Conservation (phyloP, 2,113 vertebrate genomes). For the Pampusana beccarii region DNA sequence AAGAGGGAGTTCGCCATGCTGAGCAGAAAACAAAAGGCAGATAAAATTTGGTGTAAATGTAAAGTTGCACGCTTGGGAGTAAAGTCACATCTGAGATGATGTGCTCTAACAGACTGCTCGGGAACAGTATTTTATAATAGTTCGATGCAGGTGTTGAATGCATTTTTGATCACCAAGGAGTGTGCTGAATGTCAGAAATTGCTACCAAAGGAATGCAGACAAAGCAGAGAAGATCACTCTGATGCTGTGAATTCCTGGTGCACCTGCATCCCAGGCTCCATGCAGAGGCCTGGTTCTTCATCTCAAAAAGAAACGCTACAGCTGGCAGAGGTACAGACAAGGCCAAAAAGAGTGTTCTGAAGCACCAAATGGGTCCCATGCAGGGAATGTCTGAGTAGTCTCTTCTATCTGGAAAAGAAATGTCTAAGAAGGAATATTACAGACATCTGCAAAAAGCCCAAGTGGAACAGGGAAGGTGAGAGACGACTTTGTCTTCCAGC, state of each 20-base stretch:
- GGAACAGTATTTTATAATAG: not conserved
- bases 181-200: not conserved
- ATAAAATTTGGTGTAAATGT: not conserved
- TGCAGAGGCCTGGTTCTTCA: not conserved
- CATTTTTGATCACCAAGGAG: not conserved
- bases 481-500: not conserved
- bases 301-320: not conserved
- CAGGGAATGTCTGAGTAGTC: not conserved
- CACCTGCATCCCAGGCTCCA: not conserved
- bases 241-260: not conserved
- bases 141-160: not conserved
- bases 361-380: not conserved
- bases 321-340: not conserved
- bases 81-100: not conserved
- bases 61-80: not conserved
- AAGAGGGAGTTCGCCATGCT: not conserved
- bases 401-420: not conserved
- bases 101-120: not conserved
- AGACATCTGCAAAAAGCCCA: not conserved
- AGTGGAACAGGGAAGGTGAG: not conserved
- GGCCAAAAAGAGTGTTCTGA: not conserved
- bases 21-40: not conserved
- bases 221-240: not conserved
- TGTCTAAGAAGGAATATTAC: not conserved
- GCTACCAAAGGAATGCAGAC: not conserved